Evolutionary conservation across 2,797 vertebrate species (phyloP).

Genomic region (Myripristis jacobus): DNA sequence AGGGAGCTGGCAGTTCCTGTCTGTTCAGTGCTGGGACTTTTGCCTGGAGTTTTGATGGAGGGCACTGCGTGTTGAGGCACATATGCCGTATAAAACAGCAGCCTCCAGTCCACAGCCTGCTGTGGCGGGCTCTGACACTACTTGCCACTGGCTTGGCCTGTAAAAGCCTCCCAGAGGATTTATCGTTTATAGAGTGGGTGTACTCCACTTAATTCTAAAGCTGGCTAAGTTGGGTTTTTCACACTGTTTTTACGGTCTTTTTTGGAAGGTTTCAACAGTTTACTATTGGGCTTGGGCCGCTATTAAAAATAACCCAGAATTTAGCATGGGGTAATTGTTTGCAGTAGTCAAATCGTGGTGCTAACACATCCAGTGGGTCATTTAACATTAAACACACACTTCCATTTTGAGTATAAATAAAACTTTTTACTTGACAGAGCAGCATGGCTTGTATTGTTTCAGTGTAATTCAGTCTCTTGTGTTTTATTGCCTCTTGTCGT

Average conservation of each 20-base stretch:
- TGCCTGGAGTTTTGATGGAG: constrained; percentile 28
- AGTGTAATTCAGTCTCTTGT: constrained; percentile 13
- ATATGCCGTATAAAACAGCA: constrained; percentile 60
- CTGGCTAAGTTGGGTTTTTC: constrained; percentile 34
- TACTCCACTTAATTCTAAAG: constrained; percentile 60
- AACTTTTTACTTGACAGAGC: constrained; percentile 21
- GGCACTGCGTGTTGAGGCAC: constrained; percentile 52
- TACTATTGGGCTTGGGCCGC: constrained; percentile 17
- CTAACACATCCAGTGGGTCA: neutral
- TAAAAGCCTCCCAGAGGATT: constrained; percentile 65
- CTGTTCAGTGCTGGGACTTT: constrained; percentile 15
- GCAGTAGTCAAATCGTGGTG: neutral
- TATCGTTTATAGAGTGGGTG: constrained; percentile 70
- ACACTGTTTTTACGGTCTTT: constrained; percentile 35
- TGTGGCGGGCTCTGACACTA: constrained; percentile 32
- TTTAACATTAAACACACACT: constrained; percentile 11
- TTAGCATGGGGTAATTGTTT: constrained; percentile 15
- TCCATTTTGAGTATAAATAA: constrained; percentile 2
- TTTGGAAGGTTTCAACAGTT: constrained; percentile 17
- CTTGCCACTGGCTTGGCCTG: constrained; percentile 45
- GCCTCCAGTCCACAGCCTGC: constrained; percentile 39
- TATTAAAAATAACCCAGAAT: constrained; percentile 30
- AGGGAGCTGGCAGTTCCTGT: constrained; percentile 13
- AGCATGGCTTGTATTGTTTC: constrained; percentile 9
- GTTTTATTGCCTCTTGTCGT: constrained; percentile 42